Percentiles rank a stretch among this genome's conserved stretches.
These are phyloP conservation scores for Troglohyphantes excavatus DNA, from an alignment of 2,888 invertebrate species.

Conservation along the genomic window DNA sequence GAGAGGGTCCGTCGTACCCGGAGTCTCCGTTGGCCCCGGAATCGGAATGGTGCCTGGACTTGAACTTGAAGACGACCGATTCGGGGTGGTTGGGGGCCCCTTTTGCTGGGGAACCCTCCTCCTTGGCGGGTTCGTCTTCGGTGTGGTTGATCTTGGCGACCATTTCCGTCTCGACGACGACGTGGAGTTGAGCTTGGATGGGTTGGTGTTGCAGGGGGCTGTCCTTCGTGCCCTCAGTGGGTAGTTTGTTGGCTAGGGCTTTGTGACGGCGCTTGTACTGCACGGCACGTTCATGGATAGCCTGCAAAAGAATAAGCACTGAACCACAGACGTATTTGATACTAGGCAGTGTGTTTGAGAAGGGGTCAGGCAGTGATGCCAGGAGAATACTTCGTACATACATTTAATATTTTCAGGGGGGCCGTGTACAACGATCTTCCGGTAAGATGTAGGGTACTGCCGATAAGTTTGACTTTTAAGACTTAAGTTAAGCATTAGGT, in stretches of 20 bases:
- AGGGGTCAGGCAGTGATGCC: no score
- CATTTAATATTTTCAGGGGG: no score
- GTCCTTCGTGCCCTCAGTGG: conserved; percentile 88
- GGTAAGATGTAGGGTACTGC: no score
- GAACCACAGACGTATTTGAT: no score
- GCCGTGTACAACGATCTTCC: no score
- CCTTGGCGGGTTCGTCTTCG: no score
- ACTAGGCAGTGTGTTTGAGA: no score
- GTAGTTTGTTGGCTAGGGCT: conserved; percentile 82
- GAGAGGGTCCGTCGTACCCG: conserved; percentile 88
- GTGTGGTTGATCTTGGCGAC: conserved; percentile 84
- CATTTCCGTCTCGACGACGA: conserved; percentile 91
- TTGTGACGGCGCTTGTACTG: conserved; percentile 84
- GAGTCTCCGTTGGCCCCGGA: conserved; percentile 89
- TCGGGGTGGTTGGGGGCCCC: conserved; percentile 87
- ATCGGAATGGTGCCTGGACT: neutral
- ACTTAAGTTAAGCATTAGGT: no score
- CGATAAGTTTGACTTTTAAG: no score
- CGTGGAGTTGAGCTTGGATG: conserved; percentile 29
- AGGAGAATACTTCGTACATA: no score
- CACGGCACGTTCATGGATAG: conserved; percentile 89
- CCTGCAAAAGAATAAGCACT: conserved; percentile 81
- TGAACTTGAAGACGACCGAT: conserved; percentile 85
- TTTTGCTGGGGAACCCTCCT: no score
- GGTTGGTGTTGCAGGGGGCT: conserved; percentile 84